Evolutionary conservation across 1,140 invertebrate genomes (phyloP).

Genomic region (Calephelis nemesis): DNA sequence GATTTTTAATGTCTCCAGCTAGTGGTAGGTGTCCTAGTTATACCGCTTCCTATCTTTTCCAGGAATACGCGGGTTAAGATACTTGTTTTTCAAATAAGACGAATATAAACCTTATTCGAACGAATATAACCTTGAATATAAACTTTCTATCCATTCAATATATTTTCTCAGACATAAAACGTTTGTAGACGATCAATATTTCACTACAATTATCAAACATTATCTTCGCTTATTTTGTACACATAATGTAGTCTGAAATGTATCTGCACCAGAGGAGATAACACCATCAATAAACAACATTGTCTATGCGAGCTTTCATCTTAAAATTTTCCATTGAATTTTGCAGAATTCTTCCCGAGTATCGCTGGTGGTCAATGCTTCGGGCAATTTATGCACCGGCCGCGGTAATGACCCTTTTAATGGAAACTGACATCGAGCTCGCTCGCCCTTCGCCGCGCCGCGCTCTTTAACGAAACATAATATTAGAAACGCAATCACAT

Average conservation of each 20-base stretch:
- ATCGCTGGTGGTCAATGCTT: slow-evolving; percentile 49
- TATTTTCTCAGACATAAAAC: too few relatives aligned
- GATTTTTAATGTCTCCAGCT: too few relatives aligned
- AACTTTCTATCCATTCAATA: too few relatives aligned
- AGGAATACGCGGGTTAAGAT: too few relatives aligned
- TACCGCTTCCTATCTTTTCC: too few relatives aligned
- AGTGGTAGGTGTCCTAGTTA: too few relatives aligned
- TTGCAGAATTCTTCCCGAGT: slow-evolving; percentile 15
- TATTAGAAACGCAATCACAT: slow-evolving; percentile 59
- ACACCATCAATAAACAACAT: slow-evolving; percentile 14
- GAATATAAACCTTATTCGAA: too few relatives aligned
- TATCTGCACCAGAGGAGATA: slow-evolving; percentile 8
- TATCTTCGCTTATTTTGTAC: not conserved
- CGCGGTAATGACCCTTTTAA: slow-evolving; percentile 62
- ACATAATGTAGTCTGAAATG: slow-evolving; percentile 12
- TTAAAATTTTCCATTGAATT: slow-evolving; percentile 17
- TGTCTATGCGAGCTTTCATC: slow-evolving; percentile 15
- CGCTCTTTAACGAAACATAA: slow-evolving; percentile 59
- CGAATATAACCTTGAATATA: too few relatives aligned
- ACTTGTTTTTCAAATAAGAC: too few relatives aligned
- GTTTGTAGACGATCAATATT: too few relatives aligned
- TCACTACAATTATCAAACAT: not conserved
- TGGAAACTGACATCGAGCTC: slow-evolving; percentile 61
- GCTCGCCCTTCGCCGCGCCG: slow-evolving; percentile 38
- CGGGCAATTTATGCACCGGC: slow-evolving; percentile 61